phyloP scores from a whole-genome alignment of 2,797 vertebrate species.

The Enteromius viviparus region DNA sequence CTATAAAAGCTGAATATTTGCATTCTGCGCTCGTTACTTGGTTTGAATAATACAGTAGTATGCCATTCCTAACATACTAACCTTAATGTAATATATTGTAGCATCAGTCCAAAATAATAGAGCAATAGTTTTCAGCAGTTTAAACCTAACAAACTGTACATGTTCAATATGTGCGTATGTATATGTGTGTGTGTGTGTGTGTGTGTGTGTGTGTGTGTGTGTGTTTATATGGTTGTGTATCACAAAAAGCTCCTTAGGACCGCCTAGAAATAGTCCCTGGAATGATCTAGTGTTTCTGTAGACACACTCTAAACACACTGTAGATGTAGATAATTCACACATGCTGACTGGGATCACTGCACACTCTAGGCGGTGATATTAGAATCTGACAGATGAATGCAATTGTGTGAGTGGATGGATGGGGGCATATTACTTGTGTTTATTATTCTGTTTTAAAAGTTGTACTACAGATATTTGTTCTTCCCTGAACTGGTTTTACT shows the following conservation, averaged over 20 bases:
- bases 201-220: conserved; percentile 54
- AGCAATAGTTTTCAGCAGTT: conserved; percentile 28
- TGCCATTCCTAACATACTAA: conserved; percentile 28
- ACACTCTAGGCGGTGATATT: conserved; percentile 57
- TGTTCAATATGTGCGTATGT: conserved; percentile 58
- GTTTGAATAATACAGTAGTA: conserved; percentile 7
- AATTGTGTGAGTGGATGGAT: conserved; percentile 56
- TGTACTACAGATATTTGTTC: conserved; percentile 60
- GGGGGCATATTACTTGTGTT: conserved; percentile 66
- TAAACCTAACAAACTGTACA: conserved; percentile 26
- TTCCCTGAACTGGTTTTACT: conserved; percentile 54
- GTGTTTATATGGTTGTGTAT: conserved; percentile 65
- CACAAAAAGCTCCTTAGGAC: conserved; percentile 61
- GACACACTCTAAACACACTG: conserved; percentile 58
- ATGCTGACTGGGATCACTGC: conserved; percentile 63
- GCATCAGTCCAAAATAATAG: conserved; percentile 4
- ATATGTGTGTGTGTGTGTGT: no score
- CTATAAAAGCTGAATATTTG: background rate
- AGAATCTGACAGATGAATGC: conserved; percentile 65
- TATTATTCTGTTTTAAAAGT: conserved; percentile 40
- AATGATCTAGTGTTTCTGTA: conserved; percentile 62
- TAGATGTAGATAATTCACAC: conserved; percentile 57
- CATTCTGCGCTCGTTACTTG: background rate
- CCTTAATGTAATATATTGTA: conserved; percentile 31
- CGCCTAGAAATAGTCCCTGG: conserved; percentile 45